Conservation (phyloP, 2,888 invertebrate species). For the Ophion ellenae region DNA sequence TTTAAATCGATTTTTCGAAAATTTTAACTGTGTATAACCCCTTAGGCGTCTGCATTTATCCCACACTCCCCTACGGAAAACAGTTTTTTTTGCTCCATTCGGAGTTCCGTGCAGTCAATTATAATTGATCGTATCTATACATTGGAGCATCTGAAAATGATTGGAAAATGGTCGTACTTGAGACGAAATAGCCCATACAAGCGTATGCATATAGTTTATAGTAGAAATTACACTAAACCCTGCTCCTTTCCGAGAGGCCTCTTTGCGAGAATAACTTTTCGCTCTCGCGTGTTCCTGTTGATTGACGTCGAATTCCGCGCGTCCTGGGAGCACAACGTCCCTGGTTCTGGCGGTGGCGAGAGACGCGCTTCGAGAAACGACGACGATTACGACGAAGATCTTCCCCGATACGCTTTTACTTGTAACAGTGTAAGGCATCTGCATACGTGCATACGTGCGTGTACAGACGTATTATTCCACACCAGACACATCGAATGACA, state of each 20-base stretch:
- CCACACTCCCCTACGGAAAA: no score
- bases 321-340: conserved; percentile 47
- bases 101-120: no score
- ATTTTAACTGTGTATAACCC: no score
- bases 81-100: no score
- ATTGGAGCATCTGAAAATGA: no score
- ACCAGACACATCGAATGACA: conserved; percentile 18
- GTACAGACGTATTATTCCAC: background rate
- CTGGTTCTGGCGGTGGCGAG: conserved; percentile 42
- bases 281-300: conserved; percentile 69
- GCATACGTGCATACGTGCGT: background rate
- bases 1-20: no score
- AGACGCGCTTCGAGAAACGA: conserved; percentile 48
- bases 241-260: conserved; percentile 55
- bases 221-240: conserved; percentile 64
- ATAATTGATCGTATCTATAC: no score
- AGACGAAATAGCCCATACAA: conserved; percentile 15
- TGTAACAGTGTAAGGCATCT: conserved; percentile 35
- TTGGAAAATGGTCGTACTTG: background rate
- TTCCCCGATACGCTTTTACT: conserved; percentile 29
- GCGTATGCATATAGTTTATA: conserved; percentile 44
- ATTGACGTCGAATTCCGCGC: conserved; percentile 68
- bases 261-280: conserved; percentile 62
- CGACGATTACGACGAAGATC: conserved; percentile 52
- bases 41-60: no score